Evolutionary conservation across 37 sponge, comb jelly and placozoan species (phyloP).

Genomic region (Petrosia ficiformis): DNA sequence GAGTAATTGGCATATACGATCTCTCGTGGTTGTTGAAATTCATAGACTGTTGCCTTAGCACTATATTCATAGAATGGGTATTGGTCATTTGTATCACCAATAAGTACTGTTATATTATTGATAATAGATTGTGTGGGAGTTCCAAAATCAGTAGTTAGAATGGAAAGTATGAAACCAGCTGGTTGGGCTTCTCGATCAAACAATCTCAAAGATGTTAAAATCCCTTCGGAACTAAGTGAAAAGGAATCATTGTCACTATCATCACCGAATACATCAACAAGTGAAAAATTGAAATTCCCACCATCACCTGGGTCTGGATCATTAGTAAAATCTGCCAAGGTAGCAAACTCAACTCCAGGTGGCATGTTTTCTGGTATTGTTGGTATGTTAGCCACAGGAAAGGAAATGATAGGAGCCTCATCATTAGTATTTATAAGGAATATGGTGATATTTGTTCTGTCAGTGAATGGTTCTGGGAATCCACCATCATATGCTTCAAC

Average conservation of each 20-base stretch:
- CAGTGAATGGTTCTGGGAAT: slow-evolving; percentile 70
- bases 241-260: slow-evolving; percentile 6
- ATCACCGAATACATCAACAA: slow-evolving; percentile 25
- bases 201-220: slow-evolving; percentile 22
- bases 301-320: slow-evolving; percentile 60
- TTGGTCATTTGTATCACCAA: slow-evolving; percentile 64
- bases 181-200: slow-evolving; percentile 63
- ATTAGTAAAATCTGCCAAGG: slow-evolving; percentile 31
- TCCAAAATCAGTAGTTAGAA: slow-evolving; percentile 54
- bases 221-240: slow-evolving; percentile 1
- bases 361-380: slow-evolving; percentile 42
- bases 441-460: slow-evolving; percentile 53
- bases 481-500: slow-evolving; percentile 84
- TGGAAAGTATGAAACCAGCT: slow-evolving; percentile 21
- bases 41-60: slow-evolving; percentile 22
- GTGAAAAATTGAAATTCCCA: slow-evolving; percentile 46
- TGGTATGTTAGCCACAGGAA: slow-evolving; percentile 11
- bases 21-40: slow-evolving; percentile 32
- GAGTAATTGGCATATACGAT: slow-evolving; percentile 22
- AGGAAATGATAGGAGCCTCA: slow-evolving; percentile 57
- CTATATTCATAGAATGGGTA: slow-evolving; percentile 61
- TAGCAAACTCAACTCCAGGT: slow-evolving; percentile 29
- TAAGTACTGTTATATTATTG: slow-evolving; percentile 52
- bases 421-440: slow-evolving; percentile 51
- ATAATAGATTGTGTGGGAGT: slow-evolving; percentile 8